Base-by-base conservation (phyloP, 1,140 invertebrate genomes). In the Drosophila rufa region DNA sequence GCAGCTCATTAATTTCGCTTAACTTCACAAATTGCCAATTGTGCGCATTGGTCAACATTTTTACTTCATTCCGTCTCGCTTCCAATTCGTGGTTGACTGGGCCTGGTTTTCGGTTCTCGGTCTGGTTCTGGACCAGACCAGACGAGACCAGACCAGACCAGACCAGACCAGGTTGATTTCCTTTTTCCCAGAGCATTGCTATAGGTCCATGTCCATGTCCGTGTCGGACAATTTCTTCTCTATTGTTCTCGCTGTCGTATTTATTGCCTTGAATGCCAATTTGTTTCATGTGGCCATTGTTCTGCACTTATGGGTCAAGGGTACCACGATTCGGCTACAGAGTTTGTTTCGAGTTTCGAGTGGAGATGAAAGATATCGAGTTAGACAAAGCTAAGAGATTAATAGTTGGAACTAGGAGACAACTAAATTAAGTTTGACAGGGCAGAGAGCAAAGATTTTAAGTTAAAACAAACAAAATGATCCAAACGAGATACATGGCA, bases 1-100 rank as follows among this genome's bases (percentile, higher is more conserved):
- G 76, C 66, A 60, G 79, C 85, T 89, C 84, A 89, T 89, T 89
- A 89, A 89, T 89, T 89, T 90, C 85, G 84, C 84, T 89, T 90
- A 89, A 90, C 84, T 89, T 89, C 84, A 89, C 84, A 89, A 89
- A 89, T 89, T 89, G 84, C 84, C 84, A 89, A 89, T 89, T 89
- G 84, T 89, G 84, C 85, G 78, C 84, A 89, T 89, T 89, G 84
- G 84, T 90, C 84, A 90, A 89, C 80, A 90, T 64, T 87, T 89
- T 87, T 73, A 79, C 76, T 70, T 56, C 60, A 56, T 57, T 66
- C 43, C 36, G 55, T 66, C 51, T 68, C 67, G 42, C 67, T 70
- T 68, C 62, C 67, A 70, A 56, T 68, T 74, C 74, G 65, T 70
- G 60, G 30, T 60, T 73, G 60, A 69, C 74, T 86, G 60, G 58